Conservation (phyloP, 2,797 vertebrate genomes). For the Ispidina lecontei region DNA sequence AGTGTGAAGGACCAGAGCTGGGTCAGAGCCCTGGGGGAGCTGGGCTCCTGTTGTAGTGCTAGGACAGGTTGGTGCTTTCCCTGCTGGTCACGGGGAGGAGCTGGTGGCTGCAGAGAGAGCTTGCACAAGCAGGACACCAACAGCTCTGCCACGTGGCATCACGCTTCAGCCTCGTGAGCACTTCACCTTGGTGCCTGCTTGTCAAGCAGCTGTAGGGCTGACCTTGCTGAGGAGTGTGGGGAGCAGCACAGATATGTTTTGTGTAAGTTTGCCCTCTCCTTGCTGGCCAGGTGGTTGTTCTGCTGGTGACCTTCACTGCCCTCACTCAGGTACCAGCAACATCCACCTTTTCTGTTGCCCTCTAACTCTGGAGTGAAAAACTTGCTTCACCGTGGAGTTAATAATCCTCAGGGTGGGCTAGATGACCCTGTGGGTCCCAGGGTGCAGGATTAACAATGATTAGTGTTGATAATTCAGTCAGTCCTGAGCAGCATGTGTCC, state of each 20-base stretch:
- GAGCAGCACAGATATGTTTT: not conserved
- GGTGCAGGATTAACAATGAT: no score
- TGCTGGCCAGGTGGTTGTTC: not conserved
- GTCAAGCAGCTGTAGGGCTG: not conserved
- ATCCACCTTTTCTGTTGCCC: not conserved
- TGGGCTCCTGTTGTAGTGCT: fast-evolving
- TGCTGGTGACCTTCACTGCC: not conserved
- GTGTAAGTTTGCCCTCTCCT: not conserved
- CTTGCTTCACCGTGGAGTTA: no score
- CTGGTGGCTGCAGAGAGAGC: not conserved
- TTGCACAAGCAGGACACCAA: not conserved
- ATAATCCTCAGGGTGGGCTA: no score
- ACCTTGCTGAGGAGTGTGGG: no score
- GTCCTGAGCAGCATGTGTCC: no score
- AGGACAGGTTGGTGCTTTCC: not conserved
- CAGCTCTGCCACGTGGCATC: fast-evolving
- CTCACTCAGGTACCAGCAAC: not conserved
- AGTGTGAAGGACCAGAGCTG: not conserved
- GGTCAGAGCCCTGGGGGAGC: not conserved
- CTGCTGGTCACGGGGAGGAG: not conserved
- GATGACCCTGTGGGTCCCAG: no score
- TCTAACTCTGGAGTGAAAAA: no score
- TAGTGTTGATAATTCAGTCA: no score
- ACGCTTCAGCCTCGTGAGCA: not conserved
- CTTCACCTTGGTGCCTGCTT: not conserved